Percentiles rank a stretch among this genome's conserved stretches.
These are phyloP conservation scores for Drosophila conformis DNA, from an alignment of 2,888 invertebrate genomes.

Conservation along the genomic window DNA sequence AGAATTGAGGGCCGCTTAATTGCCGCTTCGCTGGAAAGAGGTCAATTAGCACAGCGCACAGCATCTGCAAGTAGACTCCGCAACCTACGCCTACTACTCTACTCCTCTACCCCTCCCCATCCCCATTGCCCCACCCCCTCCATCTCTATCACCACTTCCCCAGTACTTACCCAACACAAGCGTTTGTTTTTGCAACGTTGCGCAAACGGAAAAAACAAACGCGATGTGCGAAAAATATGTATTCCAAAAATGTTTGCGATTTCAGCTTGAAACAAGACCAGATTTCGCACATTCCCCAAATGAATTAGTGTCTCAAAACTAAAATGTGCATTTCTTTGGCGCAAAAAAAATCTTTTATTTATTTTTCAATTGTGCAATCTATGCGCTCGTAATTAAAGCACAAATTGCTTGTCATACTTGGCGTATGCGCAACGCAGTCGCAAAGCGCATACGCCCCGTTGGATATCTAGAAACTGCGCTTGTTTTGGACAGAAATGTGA, in stretches of 20 bases:
- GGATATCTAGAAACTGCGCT: slow-evolving; percentile 12
- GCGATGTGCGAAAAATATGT: slow-evolving; percentile 32
- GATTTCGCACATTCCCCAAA: slow-evolving; percentile 43
- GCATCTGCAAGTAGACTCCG: slow-evolving; percentile 32
- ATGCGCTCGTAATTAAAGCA: slow-evolving; percentile 28
- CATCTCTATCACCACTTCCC: slow-evolving; percentile 14
- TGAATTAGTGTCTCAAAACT: slow-evolving; percentile 7
- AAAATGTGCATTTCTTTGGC: slow-evolving; percentile 44
- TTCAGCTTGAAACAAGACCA: slow-evolving; percentile 25
- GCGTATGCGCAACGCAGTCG: slow-evolving; percentile 49
- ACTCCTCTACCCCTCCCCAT: neutral
- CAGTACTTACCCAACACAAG: slow-evolving; percentile 33
- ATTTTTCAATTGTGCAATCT: slow-evolving; percentile 42
- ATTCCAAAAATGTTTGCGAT: slow-evolving; percentile 38
- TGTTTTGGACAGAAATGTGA: neutral
- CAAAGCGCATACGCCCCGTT: slow-evolving; percentile 51
- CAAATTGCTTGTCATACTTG: slow-evolving; percentile 13
- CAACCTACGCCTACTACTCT: neutral
- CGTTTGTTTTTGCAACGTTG: slow-evolving; percentile 46
- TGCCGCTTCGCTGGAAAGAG: slow-evolving; percentile 80
- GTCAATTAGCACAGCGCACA: slow-evolving; percentile 72
- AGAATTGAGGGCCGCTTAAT: slow-evolving; percentile 73
- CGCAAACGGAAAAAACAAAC: slow-evolving; percentile 26
- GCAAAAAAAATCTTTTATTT: slow-evolving; percentile 16
- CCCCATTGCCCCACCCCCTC: neutral